Conservation (phyloP, 2,113 vertebrate genomes). For the Leucosticte australis region DNA sequence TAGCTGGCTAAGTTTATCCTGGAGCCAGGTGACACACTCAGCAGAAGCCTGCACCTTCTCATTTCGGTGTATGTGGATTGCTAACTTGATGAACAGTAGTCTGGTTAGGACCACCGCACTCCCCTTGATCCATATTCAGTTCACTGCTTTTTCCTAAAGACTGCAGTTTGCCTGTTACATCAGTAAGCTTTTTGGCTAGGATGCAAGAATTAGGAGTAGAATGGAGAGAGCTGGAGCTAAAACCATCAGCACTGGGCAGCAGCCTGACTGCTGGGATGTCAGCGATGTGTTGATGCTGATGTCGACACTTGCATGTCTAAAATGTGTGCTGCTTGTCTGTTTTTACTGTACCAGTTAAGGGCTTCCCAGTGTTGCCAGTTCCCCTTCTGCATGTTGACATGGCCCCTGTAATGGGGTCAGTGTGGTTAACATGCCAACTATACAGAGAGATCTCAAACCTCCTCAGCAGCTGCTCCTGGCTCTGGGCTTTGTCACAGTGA, state of each 20-base stretch:
- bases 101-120: background rate
- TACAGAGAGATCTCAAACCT: background rate
- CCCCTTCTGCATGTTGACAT: background rate
- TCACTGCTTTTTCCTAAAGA: background rate
- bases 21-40: background rate
- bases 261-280: background rate
- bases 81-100: accelerated
- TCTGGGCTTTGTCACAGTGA: background rate
- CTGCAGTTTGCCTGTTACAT: background rate
- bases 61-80: accelerated
- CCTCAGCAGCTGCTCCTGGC: background rate
- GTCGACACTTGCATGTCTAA: background rate
- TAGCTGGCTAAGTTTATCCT: background rate
- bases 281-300: background rate
- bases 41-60: background rate
- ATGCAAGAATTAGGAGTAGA: background rate
- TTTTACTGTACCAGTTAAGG: background rate
- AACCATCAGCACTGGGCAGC: background rate
- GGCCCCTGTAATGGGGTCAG: background rate
- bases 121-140: background rate
- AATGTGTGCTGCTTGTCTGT: background rate
- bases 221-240: background rate
- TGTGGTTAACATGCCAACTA: accelerated
- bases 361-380: background rate
- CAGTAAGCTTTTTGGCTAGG: background rate